Percentiles rank a stretch among this genome's conserved stretches.
These are phyloP conservation scores for Thunnus maccoyii DNA, from an alignment of 2,113 vertebrate species.

Conservation along the genomic window DNA sequence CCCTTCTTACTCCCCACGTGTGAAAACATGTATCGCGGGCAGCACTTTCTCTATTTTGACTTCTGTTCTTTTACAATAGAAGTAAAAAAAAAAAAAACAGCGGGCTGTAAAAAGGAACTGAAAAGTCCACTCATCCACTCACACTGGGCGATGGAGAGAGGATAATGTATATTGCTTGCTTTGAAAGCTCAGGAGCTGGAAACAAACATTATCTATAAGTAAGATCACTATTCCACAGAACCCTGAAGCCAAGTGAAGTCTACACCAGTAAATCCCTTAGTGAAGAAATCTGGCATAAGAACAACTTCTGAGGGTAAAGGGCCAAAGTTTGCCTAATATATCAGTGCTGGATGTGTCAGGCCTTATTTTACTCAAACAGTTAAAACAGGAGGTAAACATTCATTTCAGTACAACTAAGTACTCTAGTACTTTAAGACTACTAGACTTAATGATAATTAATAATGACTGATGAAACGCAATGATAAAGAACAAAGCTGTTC, in stretches of 20 bases:
- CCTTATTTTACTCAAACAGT: not conserved
- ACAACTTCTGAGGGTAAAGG: not conserved
- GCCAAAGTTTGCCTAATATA: not conserved
- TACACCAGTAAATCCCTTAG: not conserved
- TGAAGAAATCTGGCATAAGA: not conserved
- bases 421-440: not conserved
- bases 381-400: not conserved
- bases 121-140: slow-evolving; percentile 19
- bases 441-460: too few relatives aligned
- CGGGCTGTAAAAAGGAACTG: not conserved
- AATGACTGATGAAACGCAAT: not conserved
- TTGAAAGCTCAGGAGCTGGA: slow-evolving; percentile 11
- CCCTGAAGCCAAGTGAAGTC: slow-evolving; percentile 1
- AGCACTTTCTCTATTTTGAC: slow-evolving; percentile 27
- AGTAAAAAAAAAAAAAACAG: not conserved
- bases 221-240: slow-evolving; percentile 8
- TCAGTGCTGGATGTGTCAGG: not conserved
- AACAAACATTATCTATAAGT: slow-evolving; percentile 28
- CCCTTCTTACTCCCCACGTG: slow-evolving; percentile 19
- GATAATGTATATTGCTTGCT: slow-evolving; percentile 24
- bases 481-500: not conserved
- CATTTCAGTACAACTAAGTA: not conserved
- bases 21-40: slow-evolving; percentile 19
- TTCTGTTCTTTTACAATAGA: slow-evolving; percentile 13
- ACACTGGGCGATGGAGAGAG: not conserved